Conservation (phyloP, 2,888 invertebrate genomes). For the Diogma glabrata region DNA sequence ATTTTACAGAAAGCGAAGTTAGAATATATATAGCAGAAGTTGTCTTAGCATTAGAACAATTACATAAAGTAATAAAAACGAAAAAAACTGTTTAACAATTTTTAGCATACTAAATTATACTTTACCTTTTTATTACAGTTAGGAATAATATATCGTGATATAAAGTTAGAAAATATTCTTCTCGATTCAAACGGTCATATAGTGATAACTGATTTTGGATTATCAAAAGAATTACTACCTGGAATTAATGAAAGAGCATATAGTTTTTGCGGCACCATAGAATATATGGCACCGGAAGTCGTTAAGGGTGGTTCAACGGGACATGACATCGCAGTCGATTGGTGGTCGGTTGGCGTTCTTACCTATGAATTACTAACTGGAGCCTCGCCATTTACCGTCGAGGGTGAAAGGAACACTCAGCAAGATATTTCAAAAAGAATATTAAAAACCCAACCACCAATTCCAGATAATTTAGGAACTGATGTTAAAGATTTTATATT, state of each 20-base stretch:
- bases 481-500: conserved; percentile 62
- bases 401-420: conserved; percentile 87
- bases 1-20: conserved; percentile 82
- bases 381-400: conserved; percentile 93
- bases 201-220: conserved; percentile 93
- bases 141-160: conserved; percentile 95
- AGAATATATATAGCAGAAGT: conserved; percentile 93
- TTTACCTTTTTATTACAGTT: conserved; percentile 48
- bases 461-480: conserved; percentile 67
- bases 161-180: conserved; percentile 94
- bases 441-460: conserved; percentile 76
- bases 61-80: conserved; percentile 51
- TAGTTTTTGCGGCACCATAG: conserved; percentile 96
- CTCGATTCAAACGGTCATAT: conserved; percentile 91
- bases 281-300: conserved; percentile 92
- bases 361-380: conserved; percentile 95
- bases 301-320: conserved; percentile 76
- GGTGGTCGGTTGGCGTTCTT: conserved; percentile 97
- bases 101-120: conserved; percentile 16
- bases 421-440: conserved; percentile 91
- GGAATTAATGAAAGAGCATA: conserved; percentile 72
- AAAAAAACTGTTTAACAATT: conserved; percentile 9
- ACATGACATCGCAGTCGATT: conserved; percentile 96
- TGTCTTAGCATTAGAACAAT: conserved; percentile 84
- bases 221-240: conserved; percentile 75